phyloP scores from a whole-genome alignment of 2,888 invertebrate species.

The Oligia fasciuncula region DNA sequence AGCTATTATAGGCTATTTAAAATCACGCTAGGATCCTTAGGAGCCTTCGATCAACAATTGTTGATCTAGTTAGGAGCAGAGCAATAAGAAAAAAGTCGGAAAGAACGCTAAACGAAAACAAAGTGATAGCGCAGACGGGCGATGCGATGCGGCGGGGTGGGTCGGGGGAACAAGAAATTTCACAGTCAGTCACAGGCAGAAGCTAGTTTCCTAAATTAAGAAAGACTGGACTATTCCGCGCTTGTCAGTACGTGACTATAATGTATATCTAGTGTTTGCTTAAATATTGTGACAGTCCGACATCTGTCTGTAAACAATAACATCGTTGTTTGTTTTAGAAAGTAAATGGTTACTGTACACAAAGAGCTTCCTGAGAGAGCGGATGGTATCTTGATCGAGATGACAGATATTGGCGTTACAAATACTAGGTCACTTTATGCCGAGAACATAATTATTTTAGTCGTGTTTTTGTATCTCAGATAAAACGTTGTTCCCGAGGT shows the following conservation, averaged over 20 bases:
- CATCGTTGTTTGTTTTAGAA: constrained; percentile 41
- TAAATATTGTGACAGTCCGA: constrained; percentile 27
- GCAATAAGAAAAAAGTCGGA: too few species aligned
- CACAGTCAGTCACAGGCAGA: too few species aligned
- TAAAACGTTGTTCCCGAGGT: neutral
- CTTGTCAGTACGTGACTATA: neutral
- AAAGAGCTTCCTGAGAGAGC: constrained; percentile 45
- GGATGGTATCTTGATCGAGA: constrained; percentile 38
- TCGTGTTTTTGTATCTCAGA: constrained; percentile 8
- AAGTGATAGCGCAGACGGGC: too few species aligned
- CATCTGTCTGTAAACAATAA: constrained; percentile 28
- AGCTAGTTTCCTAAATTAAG: neutral
- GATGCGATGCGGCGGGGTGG: too few species aligned
- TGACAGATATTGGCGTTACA: constrained; percentile 27
- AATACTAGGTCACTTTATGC: constrained; percentile 17
- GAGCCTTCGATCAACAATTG: too few species aligned
- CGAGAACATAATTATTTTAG: neutral
- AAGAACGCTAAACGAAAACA: too few species aligned
- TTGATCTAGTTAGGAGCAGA: too few species aligned
- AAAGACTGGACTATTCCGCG: neutral
- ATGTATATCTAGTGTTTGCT: neutral
- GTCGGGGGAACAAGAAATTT: too few species aligned
- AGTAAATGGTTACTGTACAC: constrained; percentile 40
- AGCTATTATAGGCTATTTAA: too few species aligned
- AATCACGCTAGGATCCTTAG: too few species aligned